Percentiles rank a stretch among this genome's conserved stretches.
Conservation (phyloP, 2,113 vertebrate genomes). For the Cebidichthys violaceus region DNA sequence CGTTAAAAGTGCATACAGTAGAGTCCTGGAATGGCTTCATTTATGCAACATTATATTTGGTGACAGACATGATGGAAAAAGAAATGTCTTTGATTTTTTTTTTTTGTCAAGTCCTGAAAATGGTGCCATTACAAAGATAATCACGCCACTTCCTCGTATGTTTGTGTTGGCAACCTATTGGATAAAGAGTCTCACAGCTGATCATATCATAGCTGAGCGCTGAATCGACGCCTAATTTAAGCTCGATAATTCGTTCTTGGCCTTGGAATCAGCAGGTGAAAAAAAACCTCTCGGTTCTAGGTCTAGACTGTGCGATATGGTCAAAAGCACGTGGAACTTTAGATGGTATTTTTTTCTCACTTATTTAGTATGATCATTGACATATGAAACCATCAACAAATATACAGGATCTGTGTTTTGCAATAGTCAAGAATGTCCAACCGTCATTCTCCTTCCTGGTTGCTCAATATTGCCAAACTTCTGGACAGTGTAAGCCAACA, state of each 20-base stretch:
- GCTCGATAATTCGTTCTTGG: neutral
- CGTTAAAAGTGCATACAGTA: constrained; percentile 24
- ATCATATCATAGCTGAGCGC: neutral
- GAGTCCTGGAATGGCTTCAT: constrained; percentile 2
- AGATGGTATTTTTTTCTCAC: neutral
- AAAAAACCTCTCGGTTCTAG: neutral
- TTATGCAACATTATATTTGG: constrained; percentile 5
- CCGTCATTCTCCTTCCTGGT: neutral
- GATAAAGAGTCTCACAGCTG: neutral
- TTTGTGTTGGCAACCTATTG: neutral
- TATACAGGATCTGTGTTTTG: constrained; percentile 29
- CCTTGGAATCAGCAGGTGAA: neutral
- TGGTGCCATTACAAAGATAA: neutral
- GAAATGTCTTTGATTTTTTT: neutral
- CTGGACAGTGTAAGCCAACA: neutral
- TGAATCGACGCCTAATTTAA: neutral
- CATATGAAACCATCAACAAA: neutral
- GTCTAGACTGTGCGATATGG: neutral
- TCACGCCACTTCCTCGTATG: neutral
- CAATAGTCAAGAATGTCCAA: constrained; percentile 33
- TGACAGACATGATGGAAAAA: constrained; percentile 15
- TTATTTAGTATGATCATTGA: neutral
- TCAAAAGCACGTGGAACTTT: neutral
- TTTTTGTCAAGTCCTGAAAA: neutral
- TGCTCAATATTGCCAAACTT: constrained; percentile 36